Conservation (phyloP, 2,797 vertebrate species). For the Saxicola maurus region DNA sequence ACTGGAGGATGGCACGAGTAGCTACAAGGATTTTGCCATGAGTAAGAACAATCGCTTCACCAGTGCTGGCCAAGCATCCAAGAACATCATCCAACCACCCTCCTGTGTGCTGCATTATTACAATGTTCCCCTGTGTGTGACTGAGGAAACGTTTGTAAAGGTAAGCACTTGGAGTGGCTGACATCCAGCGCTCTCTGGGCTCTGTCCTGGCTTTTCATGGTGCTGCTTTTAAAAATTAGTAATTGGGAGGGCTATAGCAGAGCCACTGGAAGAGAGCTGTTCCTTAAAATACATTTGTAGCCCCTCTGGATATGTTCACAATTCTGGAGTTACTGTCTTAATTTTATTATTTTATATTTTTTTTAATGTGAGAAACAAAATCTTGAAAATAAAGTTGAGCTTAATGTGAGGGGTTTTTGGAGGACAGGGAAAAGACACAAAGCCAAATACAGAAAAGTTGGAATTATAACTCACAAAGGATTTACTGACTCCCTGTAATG, state of each 20-base stretch:
- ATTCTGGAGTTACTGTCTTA: neutral
- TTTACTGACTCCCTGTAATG: neutral
- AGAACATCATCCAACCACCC: constrained; percentile 96
- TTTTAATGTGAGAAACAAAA: neutral
- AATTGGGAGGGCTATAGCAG: neutral
- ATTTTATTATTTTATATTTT: neutral
- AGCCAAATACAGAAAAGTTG: neutral
- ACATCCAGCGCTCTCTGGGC: neutral
- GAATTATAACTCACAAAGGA: neutral
- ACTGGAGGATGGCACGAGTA: constrained; percentile 91
- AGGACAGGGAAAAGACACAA: neutral
- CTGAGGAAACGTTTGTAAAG: constrained; percentile 89
- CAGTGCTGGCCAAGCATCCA: constrained; percentile 94
- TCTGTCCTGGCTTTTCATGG: neutral
- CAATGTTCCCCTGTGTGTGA: constrained; percentile 89
- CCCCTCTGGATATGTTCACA: neutral
- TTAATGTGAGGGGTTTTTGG: neutral
- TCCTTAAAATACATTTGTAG: neutral
- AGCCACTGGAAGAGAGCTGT: neutral
- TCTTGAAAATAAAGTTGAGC: neutral
- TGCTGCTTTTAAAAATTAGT: neutral
- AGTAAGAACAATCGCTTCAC: constrained; percentile 97
- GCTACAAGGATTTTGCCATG: constrained; percentile 97
- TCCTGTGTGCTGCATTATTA: constrained; percentile 96
- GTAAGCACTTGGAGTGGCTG: constrained; percentile 48